These are phyloP conservation scores for Opisthocomus hoazin DNA, from an alignment of 2,113 vertebrate genomes.

Conservation along the genomic window DNA sequence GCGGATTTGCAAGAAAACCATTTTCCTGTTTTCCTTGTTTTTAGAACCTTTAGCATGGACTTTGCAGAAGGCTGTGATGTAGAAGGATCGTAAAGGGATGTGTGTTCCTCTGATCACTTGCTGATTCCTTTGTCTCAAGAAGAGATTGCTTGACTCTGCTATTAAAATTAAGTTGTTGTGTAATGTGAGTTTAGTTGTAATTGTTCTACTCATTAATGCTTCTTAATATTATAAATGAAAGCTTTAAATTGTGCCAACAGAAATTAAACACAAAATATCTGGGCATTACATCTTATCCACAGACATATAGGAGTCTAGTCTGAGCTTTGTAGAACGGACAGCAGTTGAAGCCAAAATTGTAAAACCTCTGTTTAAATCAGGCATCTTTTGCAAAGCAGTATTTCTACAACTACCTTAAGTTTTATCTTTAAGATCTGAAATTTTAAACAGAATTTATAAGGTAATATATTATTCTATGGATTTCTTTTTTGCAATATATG, in stretches of 20 bases:
- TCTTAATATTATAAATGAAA: neutral
- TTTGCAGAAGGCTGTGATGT: neutral
- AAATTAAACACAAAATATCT: neutral
- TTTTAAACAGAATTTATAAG: neutral
- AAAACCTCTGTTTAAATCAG: neutral
- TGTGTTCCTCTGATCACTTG: neutral
- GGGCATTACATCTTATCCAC: neutral
- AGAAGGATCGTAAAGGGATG: neutral
- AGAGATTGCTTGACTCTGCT: neutral
- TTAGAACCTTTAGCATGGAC: neutral
- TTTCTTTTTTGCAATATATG: neutral
- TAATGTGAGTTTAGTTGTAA: neutral
- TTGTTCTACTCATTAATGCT: neutral
- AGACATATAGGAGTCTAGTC: neutral
- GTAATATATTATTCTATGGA: neutral
- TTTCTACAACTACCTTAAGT: neutral
- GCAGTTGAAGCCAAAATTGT: neutral
- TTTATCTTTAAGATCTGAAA: neutral
- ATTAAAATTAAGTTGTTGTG: neutral
- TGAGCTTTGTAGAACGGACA: neutral
- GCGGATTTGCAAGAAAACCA: neutral
- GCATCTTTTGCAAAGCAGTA: neutral
- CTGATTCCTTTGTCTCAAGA: neutral
- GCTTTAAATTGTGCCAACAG: neutral
- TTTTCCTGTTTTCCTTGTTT: neutral